Base-by-base conservation (phyloP, 2,888 invertebrate species). In the Fissipunctia ypsillon region DNA sequence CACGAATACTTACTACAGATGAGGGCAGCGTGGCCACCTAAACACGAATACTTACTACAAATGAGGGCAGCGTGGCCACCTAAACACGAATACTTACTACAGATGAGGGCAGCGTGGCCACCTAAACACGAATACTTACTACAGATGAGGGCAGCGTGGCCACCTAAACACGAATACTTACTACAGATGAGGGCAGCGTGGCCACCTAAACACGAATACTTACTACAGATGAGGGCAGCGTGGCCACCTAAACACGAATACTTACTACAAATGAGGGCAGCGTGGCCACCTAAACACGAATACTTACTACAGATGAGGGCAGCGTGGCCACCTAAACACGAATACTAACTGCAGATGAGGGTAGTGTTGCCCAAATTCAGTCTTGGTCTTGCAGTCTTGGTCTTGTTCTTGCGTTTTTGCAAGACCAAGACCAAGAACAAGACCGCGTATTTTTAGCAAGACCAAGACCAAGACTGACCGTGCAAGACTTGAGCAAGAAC, bases 101-200 rank as follows among this genome's bases (percentile, higher is more conserved):
- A 52, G n/a, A 19, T 22, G 19, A 52, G 54, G n/a, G 35, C 35
- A 38, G 56, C 60, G 48, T 54, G 54, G 63, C 54, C 63, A 72
- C 76, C 72, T 63, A 43, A 59, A 68, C 66, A 72, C 41, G 68
- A 64, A 76, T 60, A 68, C n/a, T n/a, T n/a, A n/a, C 69, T 54
- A n/a, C 41, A 52, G n/a, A 19, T 22, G 19, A 52, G 54, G n/a
- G 35, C 35, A 38, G 56, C 60, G 48, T 54, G 54, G 63, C 54
- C 63, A 72, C 76, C 72, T 63, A 43, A 59, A 68, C 66, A 72
- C 41, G 68, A 64, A 76, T 60, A 68, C n/a, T n/a, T n/a, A n/a
- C 69, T 54, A n/a, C 41, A 52, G n/a, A 19, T 22, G 19, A 52
- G 54, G n/a, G 35, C 35, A 38, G 56, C 60, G 48, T 54, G 54